Conservation (phyloP, 2,797 vertebrate genomes). For the Rhabdophis nuchalis region DNA sequence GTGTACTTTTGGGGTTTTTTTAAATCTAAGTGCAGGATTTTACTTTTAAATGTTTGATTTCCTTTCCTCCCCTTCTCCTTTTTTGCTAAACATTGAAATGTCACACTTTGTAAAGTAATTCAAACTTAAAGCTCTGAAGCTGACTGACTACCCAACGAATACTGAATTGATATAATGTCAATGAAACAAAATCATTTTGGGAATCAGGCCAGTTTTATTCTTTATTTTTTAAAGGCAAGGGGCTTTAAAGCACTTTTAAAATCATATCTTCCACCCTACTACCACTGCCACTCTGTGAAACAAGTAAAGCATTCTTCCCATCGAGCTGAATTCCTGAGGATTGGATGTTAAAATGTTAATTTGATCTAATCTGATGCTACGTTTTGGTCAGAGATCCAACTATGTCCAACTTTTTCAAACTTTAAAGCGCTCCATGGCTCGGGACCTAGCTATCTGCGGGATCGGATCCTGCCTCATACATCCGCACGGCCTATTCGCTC, state of each 20-base stretch:
- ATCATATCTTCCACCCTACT: background rate
- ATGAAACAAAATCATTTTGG: background rate
- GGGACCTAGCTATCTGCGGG: too few species aligned
- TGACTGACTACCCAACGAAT: background rate
- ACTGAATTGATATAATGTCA: background rate
- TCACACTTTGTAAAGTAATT: background rate
- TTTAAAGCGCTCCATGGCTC: too few species aligned
- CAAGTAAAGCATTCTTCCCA: background rate
- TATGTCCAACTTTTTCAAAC: background rate
- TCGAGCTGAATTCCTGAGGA: background rate
- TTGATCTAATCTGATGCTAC: background rate
- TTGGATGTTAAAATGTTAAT: background rate
- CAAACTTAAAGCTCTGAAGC: background rate
- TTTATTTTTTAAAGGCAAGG: background rate
- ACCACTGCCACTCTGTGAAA: background rate
- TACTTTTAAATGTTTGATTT: background rate
- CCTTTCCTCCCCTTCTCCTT: background rate
- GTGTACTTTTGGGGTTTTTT: too few species aligned
- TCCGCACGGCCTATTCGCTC: too few species aligned
- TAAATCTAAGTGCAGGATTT: too few species aligned
- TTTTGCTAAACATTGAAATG: background rate
- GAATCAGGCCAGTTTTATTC: background rate
- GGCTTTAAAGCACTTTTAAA: background rate
- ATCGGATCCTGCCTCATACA: too few species aligned
- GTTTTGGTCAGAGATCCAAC: background rate